Evolutionary conservation across 2,797 vertebrate genomes (phyloP).

Genomic region (Pristis pectinata): DNA sequence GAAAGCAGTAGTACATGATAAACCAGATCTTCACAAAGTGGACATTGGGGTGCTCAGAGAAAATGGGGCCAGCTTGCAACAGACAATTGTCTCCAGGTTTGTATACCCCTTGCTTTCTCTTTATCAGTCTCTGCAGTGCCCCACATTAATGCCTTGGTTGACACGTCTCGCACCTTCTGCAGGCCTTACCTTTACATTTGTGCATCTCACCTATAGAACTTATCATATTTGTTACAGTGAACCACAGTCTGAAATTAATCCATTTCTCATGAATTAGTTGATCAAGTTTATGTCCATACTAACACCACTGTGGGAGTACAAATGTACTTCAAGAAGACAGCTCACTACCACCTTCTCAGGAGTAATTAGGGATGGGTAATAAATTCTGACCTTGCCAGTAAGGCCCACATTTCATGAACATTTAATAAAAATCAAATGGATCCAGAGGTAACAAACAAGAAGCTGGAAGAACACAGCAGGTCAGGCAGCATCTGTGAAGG

Average conservation of each 20-base stretch:
- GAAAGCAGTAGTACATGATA: background rate
- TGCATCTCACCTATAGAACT: background rate
- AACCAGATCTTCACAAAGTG: background rate
- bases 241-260: background rate
- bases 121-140: background rate
- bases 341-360: no score
- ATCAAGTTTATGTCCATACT: background rate
- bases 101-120: no score
- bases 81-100: background rate
- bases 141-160: background rate
- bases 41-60: background rate
- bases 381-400: no score
- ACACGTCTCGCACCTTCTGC: background rate
- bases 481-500: no score
- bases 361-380: no score
- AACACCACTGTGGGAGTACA: no score
- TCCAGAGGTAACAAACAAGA: no score
- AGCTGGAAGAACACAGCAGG: no score
- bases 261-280: background rate
- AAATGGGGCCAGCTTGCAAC: background rate
- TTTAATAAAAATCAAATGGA: no score
- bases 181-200: background rate
- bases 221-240: background rate
- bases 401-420: no score
- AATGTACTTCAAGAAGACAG: no score